phyloP scores from a whole-genome alignment of 2,113 vertebrate species.

The Petrocephalus zakoni region DNA sequence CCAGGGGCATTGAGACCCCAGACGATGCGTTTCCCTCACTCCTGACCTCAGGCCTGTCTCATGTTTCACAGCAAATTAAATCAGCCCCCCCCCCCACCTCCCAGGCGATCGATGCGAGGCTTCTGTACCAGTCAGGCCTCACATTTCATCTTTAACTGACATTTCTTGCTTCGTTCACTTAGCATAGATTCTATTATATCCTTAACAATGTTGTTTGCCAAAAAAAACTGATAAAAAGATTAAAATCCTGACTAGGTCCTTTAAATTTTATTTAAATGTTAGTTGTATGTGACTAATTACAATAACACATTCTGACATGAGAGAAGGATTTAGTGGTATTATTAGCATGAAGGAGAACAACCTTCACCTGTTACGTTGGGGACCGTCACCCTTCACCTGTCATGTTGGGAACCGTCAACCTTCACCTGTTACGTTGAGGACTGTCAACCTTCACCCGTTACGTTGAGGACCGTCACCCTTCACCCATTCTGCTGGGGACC shows the following conservation, averaged over 20 bases:
- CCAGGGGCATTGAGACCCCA: not conserved
- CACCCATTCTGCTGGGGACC: not conserved
- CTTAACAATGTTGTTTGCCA: not conserved
- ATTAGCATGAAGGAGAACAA: not conserved
- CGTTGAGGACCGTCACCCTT: not conserved
- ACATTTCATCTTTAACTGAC: conserved; percentile 7
- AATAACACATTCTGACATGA: not conserved
- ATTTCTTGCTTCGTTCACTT: not conserved
- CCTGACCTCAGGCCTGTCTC: not conserved
- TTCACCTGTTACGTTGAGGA: too few species aligned
- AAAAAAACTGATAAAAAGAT: not conserved
- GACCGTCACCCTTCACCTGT: too few species aligned
- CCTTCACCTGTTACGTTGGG: not conserved
- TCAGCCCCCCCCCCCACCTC: not conserved
- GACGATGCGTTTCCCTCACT: not conserved
- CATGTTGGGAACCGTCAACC: too few species aligned
- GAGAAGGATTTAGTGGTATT: not conserved
- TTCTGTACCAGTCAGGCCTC: not conserved
- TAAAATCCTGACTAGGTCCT: not conserved
- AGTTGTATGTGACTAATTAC: not conserved
- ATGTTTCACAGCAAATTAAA: conserved; percentile 7
- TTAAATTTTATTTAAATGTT: not conserved
- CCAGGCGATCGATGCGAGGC: not conserved
- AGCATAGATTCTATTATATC: not conserved
- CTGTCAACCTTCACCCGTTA: not conserved